A percentile compares a stretch with the other conserved stretches of the same genome.
Evolutionary conservation across 2,888 invertebrate genomes (phyloP).

Genomic region (Suillia variegata): DNA sequence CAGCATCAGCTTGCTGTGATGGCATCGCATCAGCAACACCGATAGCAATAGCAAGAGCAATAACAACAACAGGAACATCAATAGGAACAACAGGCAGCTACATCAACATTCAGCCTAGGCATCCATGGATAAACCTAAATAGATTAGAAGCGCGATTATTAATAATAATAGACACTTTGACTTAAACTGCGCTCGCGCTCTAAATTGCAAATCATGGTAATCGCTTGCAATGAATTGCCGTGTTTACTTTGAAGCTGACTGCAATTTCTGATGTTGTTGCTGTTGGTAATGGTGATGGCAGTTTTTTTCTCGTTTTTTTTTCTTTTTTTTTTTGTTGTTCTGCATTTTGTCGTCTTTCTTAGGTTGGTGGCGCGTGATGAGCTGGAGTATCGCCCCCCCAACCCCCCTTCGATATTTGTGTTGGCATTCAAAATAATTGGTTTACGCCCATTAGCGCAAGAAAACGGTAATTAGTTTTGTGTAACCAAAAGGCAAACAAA

Average conservation of each 20-base stretch:
- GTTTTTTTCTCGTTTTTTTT: no score
- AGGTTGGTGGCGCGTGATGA: not conserved
- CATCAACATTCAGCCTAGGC: no score
- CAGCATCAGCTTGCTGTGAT: not conserved
- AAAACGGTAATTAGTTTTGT: no score
- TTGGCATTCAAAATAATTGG: no score
- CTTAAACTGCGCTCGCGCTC: constrained; percentile 32
- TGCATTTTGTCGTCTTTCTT: not conserved
- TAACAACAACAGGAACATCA: not conserved
- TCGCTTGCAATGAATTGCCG: constrained; percentile 28
- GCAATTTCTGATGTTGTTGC: not conserved
- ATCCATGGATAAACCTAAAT: constrained; percentile 26
- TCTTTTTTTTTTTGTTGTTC: no score
- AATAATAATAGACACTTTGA: constrained; percentile 31
- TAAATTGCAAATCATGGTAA: constrained; percentile 17
- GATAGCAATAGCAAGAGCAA: not conserved
- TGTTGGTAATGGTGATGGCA: not conserved
- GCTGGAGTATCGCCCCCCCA: not conserved
- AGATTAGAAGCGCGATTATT: constrained; percentile 32
- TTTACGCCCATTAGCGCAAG: no score
- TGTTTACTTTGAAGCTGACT: constrained; percentile 10
- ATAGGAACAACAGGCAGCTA: not conserved
- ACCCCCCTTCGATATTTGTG: not conserved
- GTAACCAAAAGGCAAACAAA: no score
- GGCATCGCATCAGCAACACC: not conserved